These are phyloP conservation scores for Sebastes melanostomus DNA, from an alignment of 2,797 vertebrate genomes.

Conservation along the genomic window DNA sequence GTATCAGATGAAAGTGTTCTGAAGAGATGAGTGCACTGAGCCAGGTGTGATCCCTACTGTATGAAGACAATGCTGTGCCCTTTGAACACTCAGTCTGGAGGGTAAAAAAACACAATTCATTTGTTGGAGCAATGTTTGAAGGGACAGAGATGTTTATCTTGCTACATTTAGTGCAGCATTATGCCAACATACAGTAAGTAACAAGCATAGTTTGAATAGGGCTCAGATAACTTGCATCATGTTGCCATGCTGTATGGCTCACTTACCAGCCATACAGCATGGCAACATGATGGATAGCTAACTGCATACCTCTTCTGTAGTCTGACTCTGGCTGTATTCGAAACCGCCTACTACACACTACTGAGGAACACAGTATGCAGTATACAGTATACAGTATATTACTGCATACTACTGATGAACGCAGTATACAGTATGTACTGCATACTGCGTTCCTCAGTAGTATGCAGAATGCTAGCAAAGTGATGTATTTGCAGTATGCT, in stretches of 20 bases:
- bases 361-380: too few relatives aligned
- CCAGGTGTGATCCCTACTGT: background rate
- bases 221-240: background rate
- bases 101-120: background rate
- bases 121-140: background rate
- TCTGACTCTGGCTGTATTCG: too few relatives aligned
- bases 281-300: background rate
- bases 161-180: background rate
- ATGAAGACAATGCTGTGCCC: background rate
- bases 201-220: background rate
- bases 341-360: too few relatives aligned
- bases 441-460: too few relatives aligned
- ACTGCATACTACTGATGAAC: too few relatives aligned
- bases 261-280: background rate
- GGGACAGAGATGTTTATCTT: background rate
- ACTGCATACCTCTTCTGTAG: background rate
- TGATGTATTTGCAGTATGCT: too few relatives aligned
- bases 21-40: background rate
- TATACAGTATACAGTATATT: too few relatives aligned
- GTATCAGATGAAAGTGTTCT: slow-evolving; percentile 1
- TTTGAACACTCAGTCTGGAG: background rate
- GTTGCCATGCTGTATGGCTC: too few relatives aligned
- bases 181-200: background rate
- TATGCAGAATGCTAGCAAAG: too few relatives aligned
- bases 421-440: too few relatives aligned